Evolutionary conservation across 2,113 vertebrate species (phyloP), one percentile per base, ranked within the genome.

Genomic region (Struthio camelus): DNA sequence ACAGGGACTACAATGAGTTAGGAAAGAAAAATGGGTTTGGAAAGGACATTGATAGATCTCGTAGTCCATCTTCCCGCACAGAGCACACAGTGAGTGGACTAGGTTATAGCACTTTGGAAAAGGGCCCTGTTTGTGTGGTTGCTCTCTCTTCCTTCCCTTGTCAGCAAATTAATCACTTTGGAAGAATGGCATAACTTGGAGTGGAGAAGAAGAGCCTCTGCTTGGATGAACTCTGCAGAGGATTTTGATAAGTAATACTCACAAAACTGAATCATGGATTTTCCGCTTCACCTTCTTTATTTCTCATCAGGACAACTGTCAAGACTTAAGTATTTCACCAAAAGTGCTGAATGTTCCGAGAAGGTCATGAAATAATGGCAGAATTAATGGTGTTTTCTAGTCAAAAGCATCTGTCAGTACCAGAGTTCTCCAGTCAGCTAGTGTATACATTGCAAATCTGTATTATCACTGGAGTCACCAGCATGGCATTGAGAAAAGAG

Each of bases 251-350:
- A 64, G 28, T 62, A 30, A 34, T 19, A 30, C n/a, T 83, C 17
- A 12, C 84, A 0, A 87, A 46, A 91, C 17, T 54, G 24, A 86
- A 53, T 9, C 19, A 48, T 34, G 19, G n/a, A 18, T 14, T 34
- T 82, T 85, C 48, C 14, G 20, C 16, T 51, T 84, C 38, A 40
- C 50, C 53, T 9, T 92, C 64, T 95, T 77, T 69, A 7, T 69
- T 81, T 95, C 22, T 65, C 64, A 46, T 80, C 20, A 87, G 54
- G 62, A 61, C 42, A 88, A 70, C 34, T 76, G 44, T 51, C 6
- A 38, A 14, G 84, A 71, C 61, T 89, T 84, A 94, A 91, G 27
- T 66, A 44, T 80, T 89, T 95, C 84, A 88, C 64, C 85, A 67
- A 13, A 95, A 78, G 25, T 23, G 11, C 27, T 67, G 36, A 51